Evolutionary conservation across 2,113 vertebrate species (phyloP).

Genomic region (Thalassarche chlororhynchos): DNA sequence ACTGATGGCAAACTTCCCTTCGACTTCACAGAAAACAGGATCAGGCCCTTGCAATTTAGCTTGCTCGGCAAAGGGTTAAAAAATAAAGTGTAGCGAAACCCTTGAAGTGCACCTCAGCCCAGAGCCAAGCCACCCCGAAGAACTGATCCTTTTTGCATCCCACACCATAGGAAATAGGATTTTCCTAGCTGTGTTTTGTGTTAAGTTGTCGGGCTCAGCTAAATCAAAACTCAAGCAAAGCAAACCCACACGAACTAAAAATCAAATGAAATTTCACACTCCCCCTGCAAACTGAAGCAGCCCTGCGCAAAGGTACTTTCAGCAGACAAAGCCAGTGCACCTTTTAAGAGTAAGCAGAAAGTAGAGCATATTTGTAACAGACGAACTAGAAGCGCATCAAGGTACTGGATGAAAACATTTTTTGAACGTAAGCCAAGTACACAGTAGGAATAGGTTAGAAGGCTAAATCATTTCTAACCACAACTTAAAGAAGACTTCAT

Average conservation of each 20-base stretch:
- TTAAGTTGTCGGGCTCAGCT: conserved; percentile 20
- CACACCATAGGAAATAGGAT: not conserved
- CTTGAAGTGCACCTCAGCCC: not conserved
- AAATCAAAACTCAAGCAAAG: conserved; percentile 21
- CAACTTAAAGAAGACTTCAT: conserved; percentile 56
- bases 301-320: not conserved
- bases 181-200: conserved; percentile 40
- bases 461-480: conserved; percentile 35
- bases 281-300: not conserved
- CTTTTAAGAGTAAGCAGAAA: not conserved
- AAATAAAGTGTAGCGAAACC: not conserved
- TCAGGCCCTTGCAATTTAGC: not conserved
- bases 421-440: conserved; percentile 4
- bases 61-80: not conserved
- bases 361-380: conserved; percentile 41
- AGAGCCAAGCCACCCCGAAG: not conserved
- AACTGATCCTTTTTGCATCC: not conserved
- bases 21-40: not conserved
- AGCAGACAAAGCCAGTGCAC: not conserved
- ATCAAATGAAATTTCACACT: conserved; percentile 41
- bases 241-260: not conserved
- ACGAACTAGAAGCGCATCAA: conserved; percentile 50
- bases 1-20: not conserved
- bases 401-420: conserved; percentile 57
- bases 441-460: conserved; percentile 51